Evolutionary conservation across 2,888 invertebrate species (phyloP), one percentile per base, ranked within the genome.

Genomic region (Euzophera pinguis): DNA sequence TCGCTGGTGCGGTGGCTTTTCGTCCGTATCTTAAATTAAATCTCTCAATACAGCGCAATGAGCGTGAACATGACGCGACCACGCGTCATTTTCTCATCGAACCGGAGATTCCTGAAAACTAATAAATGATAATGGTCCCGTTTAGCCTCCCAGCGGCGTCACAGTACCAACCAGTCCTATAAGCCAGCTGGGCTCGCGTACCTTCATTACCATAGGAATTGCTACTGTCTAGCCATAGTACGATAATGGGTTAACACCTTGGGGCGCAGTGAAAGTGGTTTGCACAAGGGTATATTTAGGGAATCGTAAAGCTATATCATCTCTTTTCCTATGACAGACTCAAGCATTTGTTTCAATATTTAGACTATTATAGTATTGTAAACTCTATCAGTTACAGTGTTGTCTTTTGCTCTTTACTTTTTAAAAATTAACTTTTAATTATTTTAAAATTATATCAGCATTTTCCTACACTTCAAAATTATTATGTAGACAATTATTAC

Each of bases 171-270:
- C 65, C 60, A 58, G 65, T 65, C 62, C 65, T 47, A 64, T 65
- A 64, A 62, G 60, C 73, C 71, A 65, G 73, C 67, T 66, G 60
- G 58, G 57, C 62, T 56, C 62, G 62, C 58, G 64, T 62, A 59
- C 59, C 69, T 69, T 81, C 71, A 86, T 85, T 85, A 79, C 63
- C 85, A 85, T 85, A 82, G 79, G 81, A 86, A 87, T 81, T 78
- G 78, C 73, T 61, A 67, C 67, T 62, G 77, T 75, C 78, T 79
- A 73, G 75, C 69, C 73, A 62, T 69, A 64, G 59, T 67, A 63
- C 69, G 71, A 77, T 84, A 84, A 84, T 81, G 69, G 77, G 65
- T 66, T 75, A 65, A 75, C 81, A 78, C 81, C 78, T 78, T 53
- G 62, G 67, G 75, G 64, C 64, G 56, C 53, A 81, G 84, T 76